Base-by-base conservation (phyloP, 2,113 vertebrate species). In the Xerus inauris region DNA sequence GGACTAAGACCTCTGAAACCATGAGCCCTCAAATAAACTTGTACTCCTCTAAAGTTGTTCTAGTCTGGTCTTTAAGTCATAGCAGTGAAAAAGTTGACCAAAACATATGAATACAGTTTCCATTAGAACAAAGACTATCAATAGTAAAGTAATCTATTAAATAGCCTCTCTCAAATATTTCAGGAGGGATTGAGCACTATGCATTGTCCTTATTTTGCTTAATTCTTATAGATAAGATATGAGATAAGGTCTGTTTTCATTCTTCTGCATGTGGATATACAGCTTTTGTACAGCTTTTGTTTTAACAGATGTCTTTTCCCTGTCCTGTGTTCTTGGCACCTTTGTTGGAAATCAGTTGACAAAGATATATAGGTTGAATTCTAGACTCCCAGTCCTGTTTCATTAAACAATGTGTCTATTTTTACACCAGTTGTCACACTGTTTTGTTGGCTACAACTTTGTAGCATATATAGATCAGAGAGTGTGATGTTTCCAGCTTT, bases 61-160 rank as follows among this genome's bases (percentile, higher is more conserved):
- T 20, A 5, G 13, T 54, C 6, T 6, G 54, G 54, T 54, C 54
- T 54, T 54, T 54, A 54, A 54, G 54, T 54, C 19, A 54, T 6
- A 54, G 17, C 54, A 54, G 19, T 51, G 49, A 51, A 51, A 51
- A 51, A 51, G 49, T 4, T 51, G 49, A 51, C 49, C 54, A 54
- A 54, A 54, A 19, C 45, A 47, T n/a, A 51, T 54, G 54, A 5
- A 54, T 54, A 81, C 8, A 77, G 38, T 76, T 90, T 87, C 22
- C 11, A 72, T 59, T 91, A 91, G 51, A 82, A 73, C 11, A 90
- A 94, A 89, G 17, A 81, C n/a, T 92, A 14, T 62, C 35, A 79
- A 19, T 87, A 75, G 30, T 79, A 95, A 91, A 94, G 94, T 83
- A 72, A 2, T 6, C 35, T 65, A 72, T 82, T 91, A 76, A 87